Evolutionary conservation across 1,140 invertebrate species (phyloP).

Genomic region (Lethocerus indicus): DNA sequence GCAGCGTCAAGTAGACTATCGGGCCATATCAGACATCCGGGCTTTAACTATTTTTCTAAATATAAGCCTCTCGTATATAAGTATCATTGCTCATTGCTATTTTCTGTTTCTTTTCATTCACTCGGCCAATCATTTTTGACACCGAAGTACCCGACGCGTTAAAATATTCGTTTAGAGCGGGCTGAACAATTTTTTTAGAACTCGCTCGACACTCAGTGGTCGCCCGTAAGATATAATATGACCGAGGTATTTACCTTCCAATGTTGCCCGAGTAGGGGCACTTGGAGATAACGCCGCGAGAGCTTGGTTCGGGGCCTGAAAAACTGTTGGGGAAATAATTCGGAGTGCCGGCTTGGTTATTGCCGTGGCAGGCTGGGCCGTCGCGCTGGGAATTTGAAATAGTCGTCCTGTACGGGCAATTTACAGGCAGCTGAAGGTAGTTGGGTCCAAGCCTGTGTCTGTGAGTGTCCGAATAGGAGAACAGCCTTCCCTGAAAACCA

Average conservation of each 20-base stretch:
- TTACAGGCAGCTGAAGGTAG: constrained; percentile 86
- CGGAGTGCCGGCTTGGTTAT: constrained; percentile 59
- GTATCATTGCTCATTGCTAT: too few species aligned
- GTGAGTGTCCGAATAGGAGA: constrained; percentile 90
- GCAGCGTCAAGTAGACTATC: too few species aligned
- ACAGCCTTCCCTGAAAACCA: constrained; percentile 60
- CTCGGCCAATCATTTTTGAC: too few species aligned
- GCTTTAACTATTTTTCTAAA: too few species aligned
- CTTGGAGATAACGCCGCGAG: constrained; percentile 25
- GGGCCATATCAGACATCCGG: too few species aligned
- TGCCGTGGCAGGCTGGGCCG: constrained; percentile 44
- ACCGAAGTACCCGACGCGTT: too few species aligned
- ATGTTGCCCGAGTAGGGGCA: constrained; percentile 32
- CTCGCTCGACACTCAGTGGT: too few species aligned
- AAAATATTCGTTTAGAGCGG: too few species aligned
- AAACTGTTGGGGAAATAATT: constrained; percentile 97
- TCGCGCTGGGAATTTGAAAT: constrained; percentile 75
- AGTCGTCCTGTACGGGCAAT: constrained; percentile 57
- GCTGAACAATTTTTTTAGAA: too few species aligned
- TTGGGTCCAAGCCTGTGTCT: constrained; percentile 85
- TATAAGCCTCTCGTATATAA: too few species aligned
- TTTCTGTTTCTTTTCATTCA: too few species aligned
- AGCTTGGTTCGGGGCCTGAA: constrained; percentile 46
- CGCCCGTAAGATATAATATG: too few species aligned
- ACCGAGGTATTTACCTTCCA: constrained; percentile 19